Evolutionary conservation across 2,113 vertebrate genomes (phyloP).

Genomic region (Dinomys branickii): DNA sequence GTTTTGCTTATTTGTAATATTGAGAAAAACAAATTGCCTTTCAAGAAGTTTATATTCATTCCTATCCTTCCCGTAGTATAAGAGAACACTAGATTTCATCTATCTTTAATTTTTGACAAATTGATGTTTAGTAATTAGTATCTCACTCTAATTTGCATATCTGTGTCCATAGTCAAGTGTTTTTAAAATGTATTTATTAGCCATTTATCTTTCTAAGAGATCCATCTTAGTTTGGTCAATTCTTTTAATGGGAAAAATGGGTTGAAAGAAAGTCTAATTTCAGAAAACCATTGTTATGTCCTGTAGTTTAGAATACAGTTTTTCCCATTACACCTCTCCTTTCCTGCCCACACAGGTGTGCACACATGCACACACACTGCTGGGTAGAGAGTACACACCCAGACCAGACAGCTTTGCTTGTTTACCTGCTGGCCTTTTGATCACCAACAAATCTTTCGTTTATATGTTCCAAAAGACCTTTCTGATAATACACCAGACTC

Average conservation of each 20-base stretch:
- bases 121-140: constrained; percentile 10
- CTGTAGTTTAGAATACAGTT: not conserved
- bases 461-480: not conserved
- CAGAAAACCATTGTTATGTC: constrained; percentile 3
- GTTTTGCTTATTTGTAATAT: constrained; percentile 39
- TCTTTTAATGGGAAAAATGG: constrained; percentile 5
- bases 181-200: constrained; percentile 17
- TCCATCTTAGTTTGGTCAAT: not conserved
- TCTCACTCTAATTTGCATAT: constrained; percentile 36
- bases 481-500: constrained; percentile 5
- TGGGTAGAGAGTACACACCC: not conserved
- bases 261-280: constrained; percentile 43
- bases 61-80: not conserved
- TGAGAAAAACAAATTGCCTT: not conserved
- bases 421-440: not conserved
- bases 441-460: constrained; percentile 28
- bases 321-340: not conserved
- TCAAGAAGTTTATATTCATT: not conserved
- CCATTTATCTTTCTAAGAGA: constrained; percentile 49
- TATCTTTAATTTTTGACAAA: constrained; percentile 2
- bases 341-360: not conserved
- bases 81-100: not conserved
- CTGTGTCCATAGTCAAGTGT: constrained; percentile 24
- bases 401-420: not conserved
- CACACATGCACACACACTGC: rapidly evolving